Percentiles rank a stretch among this genome's conserved stretches.
Evolutionary conservation across 2,888 invertebrate species (phyloP).

Genomic region (Plusia festucae): DNA sequence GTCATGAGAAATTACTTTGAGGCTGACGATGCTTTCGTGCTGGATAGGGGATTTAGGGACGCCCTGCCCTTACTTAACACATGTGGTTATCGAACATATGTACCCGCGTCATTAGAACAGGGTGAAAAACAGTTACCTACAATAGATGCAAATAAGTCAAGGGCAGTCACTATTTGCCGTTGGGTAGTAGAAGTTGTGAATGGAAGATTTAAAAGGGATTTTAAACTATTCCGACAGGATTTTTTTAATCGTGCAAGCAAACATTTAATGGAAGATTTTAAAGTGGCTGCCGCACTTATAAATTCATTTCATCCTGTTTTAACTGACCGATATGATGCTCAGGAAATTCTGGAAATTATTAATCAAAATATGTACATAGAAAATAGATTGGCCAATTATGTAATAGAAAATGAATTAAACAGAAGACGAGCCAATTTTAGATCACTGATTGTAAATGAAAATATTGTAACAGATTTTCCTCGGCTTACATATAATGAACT

Average conservation of each 20-base stretch:
- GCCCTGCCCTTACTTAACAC: neutral
- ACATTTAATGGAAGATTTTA: constrained; percentile 19
- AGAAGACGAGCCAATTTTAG: neutral
- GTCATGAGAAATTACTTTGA: neutral
- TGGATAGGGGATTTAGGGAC: neutral
- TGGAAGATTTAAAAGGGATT: constrained; percentile 28
- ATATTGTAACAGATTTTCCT: neutral
- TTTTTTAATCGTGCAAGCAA: constrained; percentile 19
- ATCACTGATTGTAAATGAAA: neutral
- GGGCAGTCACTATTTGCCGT: constrained; percentile 18
- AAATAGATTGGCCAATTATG: neutral
- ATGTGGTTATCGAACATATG: constrained; percentile 7
- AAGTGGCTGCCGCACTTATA: constrained; percentile 22
- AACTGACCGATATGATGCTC: constrained; percentile 19
- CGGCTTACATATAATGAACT: neutral
- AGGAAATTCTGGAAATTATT: neutral
- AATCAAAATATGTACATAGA: neutral
- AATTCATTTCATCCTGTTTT: constrained; percentile 21
- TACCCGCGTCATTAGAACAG: constrained; percentile 5
- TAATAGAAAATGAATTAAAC: neutral
- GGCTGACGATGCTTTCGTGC: neutral
- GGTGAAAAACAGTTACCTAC: constrained; percentile 21
- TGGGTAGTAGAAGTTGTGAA: constrained; percentile 27
- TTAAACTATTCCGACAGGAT: constrained; percentile 26
- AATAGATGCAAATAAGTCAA: constrained; percentile 17